phyloP scores from a whole-genome alignment of 2,113 vertebrate genomes.

The Sinocyclocheilus grahami region DNA sequence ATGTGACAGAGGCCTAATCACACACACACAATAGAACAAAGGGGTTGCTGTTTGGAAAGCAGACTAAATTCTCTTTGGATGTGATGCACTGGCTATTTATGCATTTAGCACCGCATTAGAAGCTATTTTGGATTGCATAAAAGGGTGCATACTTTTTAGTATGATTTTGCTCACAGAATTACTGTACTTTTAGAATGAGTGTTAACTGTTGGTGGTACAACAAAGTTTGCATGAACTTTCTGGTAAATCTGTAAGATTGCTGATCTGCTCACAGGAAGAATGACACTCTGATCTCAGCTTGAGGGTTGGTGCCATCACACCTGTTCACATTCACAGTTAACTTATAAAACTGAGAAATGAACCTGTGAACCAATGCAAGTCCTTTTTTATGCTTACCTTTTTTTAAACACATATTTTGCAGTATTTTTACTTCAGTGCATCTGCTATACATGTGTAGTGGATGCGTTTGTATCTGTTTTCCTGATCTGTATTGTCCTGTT shows the following conservation, averaged over 20 bases:
- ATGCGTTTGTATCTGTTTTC: not conserved
- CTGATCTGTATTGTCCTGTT: not conserved
- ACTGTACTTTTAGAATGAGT: not conserved
- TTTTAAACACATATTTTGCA: not conserved
- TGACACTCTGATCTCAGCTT: not conserved
- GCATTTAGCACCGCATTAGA: conserved; percentile 2
- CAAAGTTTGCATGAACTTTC: not conserved
- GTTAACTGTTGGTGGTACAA: not conserved
- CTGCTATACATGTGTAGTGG: not conserved
- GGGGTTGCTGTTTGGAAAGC: conserved; percentile 41
- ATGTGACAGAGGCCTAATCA: conserved; percentile 82
- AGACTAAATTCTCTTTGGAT: conserved; percentile 41
- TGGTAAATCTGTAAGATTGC: not conserved
- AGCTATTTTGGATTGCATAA: not conserved
- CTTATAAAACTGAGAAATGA: not conserved
- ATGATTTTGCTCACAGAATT: not conserved
- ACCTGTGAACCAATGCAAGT: not conserved
- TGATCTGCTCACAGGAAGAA: not conserved
- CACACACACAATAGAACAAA: conserved; percentile 30
- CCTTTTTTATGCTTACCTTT: not conserved
- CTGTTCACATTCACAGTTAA: not conserved
- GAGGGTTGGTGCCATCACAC: not conserved
- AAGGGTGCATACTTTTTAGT: not conserved
- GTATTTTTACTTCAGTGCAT: not conserved
- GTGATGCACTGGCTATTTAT: conserved; percentile 30